These are phyloP conservation scores for Ispidina lecontei DNA, from an alignment of 2,797 vertebrate species.

Conservation along the genomic window DNA sequence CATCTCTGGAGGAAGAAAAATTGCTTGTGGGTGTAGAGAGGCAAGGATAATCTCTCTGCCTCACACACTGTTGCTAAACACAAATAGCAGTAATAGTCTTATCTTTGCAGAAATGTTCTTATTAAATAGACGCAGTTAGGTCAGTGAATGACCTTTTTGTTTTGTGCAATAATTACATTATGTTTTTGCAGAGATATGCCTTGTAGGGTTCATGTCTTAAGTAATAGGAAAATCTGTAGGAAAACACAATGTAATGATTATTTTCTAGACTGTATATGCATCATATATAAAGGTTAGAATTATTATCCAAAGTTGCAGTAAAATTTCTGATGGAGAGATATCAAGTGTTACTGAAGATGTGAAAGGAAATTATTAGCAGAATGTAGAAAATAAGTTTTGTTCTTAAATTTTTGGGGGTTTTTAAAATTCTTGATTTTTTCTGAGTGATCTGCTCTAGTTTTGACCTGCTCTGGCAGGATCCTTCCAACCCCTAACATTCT, in stretches of 20 bases:
- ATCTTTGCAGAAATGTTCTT: constrained; percentile 6
- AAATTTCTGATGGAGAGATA: background rate
- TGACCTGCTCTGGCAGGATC: too few relatives aligned
- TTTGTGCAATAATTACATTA: constrained; percentile 25
- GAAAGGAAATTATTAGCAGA: background rate
- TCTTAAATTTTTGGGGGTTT: background rate
- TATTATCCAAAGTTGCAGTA: background rate
- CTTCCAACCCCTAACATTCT: too few relatives aligned
- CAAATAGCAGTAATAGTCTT: background rate
- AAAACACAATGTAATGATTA: background rate
- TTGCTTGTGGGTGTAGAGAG: background rate
- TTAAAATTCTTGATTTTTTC: too few relatives aligned
- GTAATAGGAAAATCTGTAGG: background rate
- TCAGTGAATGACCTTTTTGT: constrained; percentile 28
- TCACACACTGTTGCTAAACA: constrained; percentile 13
- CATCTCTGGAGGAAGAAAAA: background rate
- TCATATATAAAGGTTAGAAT: background rate
- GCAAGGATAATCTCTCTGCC: background rate
- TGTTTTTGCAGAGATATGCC: background rate
- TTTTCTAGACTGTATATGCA: background rate
- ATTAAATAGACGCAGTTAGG: background rate
- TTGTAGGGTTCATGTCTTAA: background rate
- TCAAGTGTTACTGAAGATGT: background rate
- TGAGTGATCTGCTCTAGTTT: too few relatives aligned
- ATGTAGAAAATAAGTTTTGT: background rate